A percentile compares a stretch with the other conserved stretches of the same genome.
Conservation (phyloP, 2,888 invertebrate species). For the Lithophane ornitopus region DNA sequence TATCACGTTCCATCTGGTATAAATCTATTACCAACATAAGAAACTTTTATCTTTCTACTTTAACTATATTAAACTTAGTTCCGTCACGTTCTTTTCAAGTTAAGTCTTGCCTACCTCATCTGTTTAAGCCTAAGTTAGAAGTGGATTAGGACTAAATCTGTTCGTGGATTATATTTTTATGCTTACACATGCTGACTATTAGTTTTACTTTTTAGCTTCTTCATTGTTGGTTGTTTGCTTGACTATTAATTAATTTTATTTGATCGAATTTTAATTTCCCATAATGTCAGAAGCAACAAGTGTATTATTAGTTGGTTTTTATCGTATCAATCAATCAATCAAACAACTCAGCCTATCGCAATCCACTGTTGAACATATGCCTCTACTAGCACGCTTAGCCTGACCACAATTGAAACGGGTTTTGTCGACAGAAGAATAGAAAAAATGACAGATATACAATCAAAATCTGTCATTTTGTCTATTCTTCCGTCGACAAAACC, state of each 20-base stretch:
- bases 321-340: background rate
- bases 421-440: too few relatives aligned
- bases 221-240: constrained; percentile 7
- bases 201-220: background rate
- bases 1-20: constrained; percentile 45
- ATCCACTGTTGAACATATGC: background rate
- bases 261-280: background rate
- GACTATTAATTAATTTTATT: background rate
- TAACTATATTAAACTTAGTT: constrained; percentile 55
- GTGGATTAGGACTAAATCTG: constrained; percentile 27
- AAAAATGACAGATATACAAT: too few relatives aligned
- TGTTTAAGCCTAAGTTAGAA: constrained; percentile 35
- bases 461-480: too few relatives aligned
- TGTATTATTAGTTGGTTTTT: background rate
- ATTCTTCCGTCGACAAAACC: too few relatives aligned
- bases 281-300: background rate
- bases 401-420: too few relatives aligned
- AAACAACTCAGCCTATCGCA: background rate
- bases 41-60: constrained; percentile 51
- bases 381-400: too few relatives aligned
- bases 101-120: constrained; percentile 38
- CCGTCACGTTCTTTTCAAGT: constrained; percentile 56
- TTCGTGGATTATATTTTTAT: constrained; percentile 3
- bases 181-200: background rate
- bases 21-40: constrained; percentile 51